These are phyloP conservation scores for Drosophila jambulina DNA, from an alignment of 1,140 invertebrate genomes.

Conservation along the genomic window DNA sequence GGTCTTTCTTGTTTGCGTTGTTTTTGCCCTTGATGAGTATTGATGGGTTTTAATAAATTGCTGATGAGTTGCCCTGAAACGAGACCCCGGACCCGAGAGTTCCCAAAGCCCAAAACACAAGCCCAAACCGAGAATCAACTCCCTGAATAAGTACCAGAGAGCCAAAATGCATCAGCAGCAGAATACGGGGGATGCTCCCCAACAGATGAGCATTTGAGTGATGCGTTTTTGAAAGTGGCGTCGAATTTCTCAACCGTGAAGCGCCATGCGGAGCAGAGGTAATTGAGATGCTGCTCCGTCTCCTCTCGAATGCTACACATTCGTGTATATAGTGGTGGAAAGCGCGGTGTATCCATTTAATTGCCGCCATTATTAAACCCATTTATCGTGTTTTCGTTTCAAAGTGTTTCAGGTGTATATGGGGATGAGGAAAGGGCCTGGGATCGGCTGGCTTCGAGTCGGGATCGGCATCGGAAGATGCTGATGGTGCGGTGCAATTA, in stretches of 20 bases:
- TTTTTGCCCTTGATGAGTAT: constrained; percentile 73
- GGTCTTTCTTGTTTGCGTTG: constrained; percentile 38
- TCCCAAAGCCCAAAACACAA: constrained; percentile 4
- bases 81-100: not conserved
- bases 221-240: constrained; percentile 83
- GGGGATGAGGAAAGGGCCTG: constrained; percentile 13
- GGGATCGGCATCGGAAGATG: constrained; percentile 34
- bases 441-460: not conserved
- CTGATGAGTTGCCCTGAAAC: constrained; percentile 66
- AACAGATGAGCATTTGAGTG: constrained; percentile 70
- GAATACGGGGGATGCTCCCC: constrained; percentile 1
- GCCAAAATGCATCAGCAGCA: constrained; percentile 41
- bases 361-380: constrained; percentile 84
- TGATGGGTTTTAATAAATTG: constrained; percentile 84
- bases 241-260: constrained; percentile 83
- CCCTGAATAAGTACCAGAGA: constrained; percentile 49
- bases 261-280: constrained; percentile 80
- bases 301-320: constrained; percentile 15
- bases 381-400: constrained; percentile 81
- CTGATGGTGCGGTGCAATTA: constrained; percentile 56
- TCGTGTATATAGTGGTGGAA: constrained; percentile 5
- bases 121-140: constrained; percentile 30
- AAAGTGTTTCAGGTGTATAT: constrained; percentile 69
- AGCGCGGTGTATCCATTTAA: constrained; percentile 75
- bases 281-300: constrained; percentile 76